Evolutionary conservation across 2,888 invertebrate species (phyloP).

Genomic region (Drosophila mayaguana): DNA sequence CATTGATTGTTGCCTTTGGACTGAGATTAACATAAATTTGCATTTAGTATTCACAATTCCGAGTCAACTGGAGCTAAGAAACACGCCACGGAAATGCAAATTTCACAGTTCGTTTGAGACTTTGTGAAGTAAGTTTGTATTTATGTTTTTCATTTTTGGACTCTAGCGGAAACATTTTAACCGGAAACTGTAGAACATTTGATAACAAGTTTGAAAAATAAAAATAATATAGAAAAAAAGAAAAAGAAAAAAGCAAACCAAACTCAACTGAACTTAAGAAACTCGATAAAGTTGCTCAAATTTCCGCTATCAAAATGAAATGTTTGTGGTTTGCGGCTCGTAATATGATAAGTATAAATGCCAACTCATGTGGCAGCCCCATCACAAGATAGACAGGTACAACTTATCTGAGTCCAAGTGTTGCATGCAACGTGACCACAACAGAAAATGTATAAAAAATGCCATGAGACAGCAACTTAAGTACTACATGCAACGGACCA

Average conservation of each 20-base stretch:
- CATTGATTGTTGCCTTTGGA: constrained; percentile 1
- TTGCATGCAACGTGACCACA: constrained; percentile 63
- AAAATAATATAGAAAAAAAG: too few relatives aligned
- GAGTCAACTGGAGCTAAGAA: constrained; percentile 9
- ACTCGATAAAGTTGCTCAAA: constrained; percentile 39
- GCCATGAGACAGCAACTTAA: constrained; percentile 62
- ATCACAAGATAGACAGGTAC: constrained; percentile 45
- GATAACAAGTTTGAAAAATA: constrained; percentile 44
- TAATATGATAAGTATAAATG: constrained; percentile 57
- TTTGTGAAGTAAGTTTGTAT: constrained; percentile 7
- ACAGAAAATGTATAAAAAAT: constrained; percentile 17
- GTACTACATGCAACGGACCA: constrained; percentile 42
- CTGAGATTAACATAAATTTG: constrained; percentile 41
- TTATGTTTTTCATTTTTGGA: constrained; percentile 7
- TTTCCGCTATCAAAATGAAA: constrained; percentile 56
- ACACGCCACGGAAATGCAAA: constrained; percentile 42
- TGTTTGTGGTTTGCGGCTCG: constrained; percentile 52
- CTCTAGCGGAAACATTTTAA: constrained; percentile 40
- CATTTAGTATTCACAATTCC: constrained; percentile 16
- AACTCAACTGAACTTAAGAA: background rate
- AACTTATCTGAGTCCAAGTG: constrained; percentile 36
- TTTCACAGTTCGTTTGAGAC: constrained; percentile 4
- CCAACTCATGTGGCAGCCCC: constrained; percentile 57
- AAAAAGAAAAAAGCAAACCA: constrained; percentile 7
- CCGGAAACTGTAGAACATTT: constrained; percentile 61